A percentile compares a stretch with the other conserved stretches of the same genome.
Evolutionary conservation across 2,797 vertebrate genomes (phyloP).

Genomic region (Spinus pinus): DNA sequence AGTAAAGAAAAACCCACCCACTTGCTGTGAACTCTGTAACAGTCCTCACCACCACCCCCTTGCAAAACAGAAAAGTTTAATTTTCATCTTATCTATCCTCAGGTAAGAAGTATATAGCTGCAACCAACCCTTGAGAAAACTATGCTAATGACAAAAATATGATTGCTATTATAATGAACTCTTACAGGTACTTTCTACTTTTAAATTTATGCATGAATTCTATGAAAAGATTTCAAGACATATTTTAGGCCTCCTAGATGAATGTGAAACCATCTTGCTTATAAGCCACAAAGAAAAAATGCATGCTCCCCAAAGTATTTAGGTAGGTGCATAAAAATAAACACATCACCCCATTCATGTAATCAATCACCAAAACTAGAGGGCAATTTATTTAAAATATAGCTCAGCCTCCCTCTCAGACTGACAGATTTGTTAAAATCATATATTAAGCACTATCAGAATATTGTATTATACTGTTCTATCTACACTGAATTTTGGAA

Average conservation of each 20-base stretch:
- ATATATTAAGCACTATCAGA: not conserved
- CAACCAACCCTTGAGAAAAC: not conserved
- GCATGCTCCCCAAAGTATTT: not conserved
- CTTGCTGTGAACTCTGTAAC: not conserved
- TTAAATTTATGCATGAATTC: not conserved
- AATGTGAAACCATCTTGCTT: not conserved
- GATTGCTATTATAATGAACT: not conserved
- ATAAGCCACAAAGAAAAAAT: not conserved
- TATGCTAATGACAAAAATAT: not conserved
- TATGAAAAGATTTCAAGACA: not conserved
- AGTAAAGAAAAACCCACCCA: not conserved
- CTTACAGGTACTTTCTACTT: not conserved
- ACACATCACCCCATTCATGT: not conserved
- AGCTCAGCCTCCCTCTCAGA: not conserved
- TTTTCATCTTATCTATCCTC: not conserved
- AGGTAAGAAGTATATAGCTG: not conserved
- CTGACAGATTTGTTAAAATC: not conserved
- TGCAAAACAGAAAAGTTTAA: not conserved
- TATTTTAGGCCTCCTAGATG: not conserved
- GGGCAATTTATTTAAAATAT: not conserved
- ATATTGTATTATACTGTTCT: not conserved
- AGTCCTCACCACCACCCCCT: accelerated
- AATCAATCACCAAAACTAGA: not conserved
- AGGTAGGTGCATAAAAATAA: not conserved
- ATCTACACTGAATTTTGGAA: not conserved